Percentiles rank a stretch among this genome's conserved stretches.
Conservation (phyloP, 2,888 invertebrate genomes). For the Parelbella ahira region DNA sequence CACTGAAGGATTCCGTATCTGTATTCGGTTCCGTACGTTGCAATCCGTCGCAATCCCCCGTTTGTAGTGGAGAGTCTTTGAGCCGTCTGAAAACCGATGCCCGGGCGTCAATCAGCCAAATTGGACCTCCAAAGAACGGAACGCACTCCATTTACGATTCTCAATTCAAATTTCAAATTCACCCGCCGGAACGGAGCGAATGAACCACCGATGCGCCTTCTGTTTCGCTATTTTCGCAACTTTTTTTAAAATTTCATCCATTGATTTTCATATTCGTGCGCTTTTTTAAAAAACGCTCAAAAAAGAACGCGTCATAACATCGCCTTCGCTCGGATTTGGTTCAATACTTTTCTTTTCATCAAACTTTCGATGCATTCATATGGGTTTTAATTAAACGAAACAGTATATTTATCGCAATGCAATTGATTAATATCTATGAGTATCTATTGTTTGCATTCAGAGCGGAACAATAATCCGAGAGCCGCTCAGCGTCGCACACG, state of each 20-base stretch:
- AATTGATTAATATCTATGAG: slow-evolving; percentile 12
- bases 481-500: slow-evolving; percentile 34
- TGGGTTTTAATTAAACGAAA: slow-evolving; percentile 10
- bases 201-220: slow-evolving; percentile 37
- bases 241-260: slow-evolving; percentile 25
- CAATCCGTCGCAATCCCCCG: slow-evolving; percentile 15
- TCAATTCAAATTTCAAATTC: slow-evolving; percentile 59
- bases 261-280: slow-evolving; percentile 20
- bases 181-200: slow-evolving; percentile 36
- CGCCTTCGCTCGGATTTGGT: slow-evolving; percentile 5
- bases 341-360: slow-evolving; percentile 1
- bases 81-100: slow-evolving; percentile 69
- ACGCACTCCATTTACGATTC: slow-evolving; percentile 33
- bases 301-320: slow-evolving; percentile 5
- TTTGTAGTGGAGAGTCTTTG: slow-evolving; percentile 52
- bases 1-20: no score
- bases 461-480: slow-evolving; percentile 28
- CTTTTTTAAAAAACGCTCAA: slow-evolving; percentile 11
- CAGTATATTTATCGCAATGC: slow-evolving; percentile 8
- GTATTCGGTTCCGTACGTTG: slow-evolving; percentile 3
- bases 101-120: slow-evolving; percentile 73
- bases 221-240: slow-evolving; percentile 22
- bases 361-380: slow-evolving; percentile 9
- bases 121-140: slow-evolving; percentile 69
- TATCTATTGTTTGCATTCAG: slow-evolving; percentile 14